Base-by-base conservation (phyloP, 1,140 invertebrate genomes). In the Anagrus nilaparvatae region DNA sequence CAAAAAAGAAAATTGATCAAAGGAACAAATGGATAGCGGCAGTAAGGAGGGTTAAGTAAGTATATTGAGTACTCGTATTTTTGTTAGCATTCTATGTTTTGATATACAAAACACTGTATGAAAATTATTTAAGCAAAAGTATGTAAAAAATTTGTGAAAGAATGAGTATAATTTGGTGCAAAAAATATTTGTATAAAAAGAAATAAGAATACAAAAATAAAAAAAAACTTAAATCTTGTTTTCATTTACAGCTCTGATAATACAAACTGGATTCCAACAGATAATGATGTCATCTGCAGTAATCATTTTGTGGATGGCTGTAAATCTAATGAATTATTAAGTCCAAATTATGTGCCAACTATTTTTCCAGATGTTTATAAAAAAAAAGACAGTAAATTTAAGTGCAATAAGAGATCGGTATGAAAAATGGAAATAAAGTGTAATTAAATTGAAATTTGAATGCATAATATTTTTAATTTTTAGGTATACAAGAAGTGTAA, bases 301-400 rank as follows among this genome's bases (percentile, higher is more conserved):
- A 33, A 31, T 32, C 43, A 48, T 40, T 48, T 48, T 39, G 27
- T 47, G 21, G 37, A 24, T 13, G 24, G 18, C 30, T 10, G 10
- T 18, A 43, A 47, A 30, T 47, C 46, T 13, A 36, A 39, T 20
- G 18, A 28, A 40, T 3, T 6, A 23, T 20, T 29, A 4, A 38
- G 28, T 28, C 34, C 40, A 23, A 28, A 23, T 24, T 44, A 44
- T 27, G 14, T 35, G 5, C 46, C 46, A 39, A 43, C 30, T 35
- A 40, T 48, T 39, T 48, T 48, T 36, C 41, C 41, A 17, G 10
- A 9, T 10, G 17, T 40, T 5, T 48, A 44, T 24, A 43, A 38
- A 18, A 28, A 5, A 25, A 46, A 16, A 39, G 29, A 30, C 6
- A 30, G 13, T 14, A 30, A 36, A 40, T 14, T 29, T 16, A 16